Evolutionary conservation across 2,888 invertebrate species (phyloP).

Genomic region (Thereva nobilitata): DNA sequence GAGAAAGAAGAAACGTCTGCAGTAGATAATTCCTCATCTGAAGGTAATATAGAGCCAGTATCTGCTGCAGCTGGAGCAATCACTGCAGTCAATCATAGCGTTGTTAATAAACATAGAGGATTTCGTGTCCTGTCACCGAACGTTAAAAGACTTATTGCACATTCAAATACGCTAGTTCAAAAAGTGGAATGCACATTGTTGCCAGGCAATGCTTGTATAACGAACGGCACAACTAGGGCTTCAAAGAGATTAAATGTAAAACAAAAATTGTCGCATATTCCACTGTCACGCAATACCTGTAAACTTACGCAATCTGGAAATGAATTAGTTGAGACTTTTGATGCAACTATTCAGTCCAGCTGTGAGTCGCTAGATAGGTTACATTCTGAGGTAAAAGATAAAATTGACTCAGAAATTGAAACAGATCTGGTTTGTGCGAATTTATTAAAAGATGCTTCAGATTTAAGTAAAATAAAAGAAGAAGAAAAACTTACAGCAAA

Average conservation of each 20-base stretch:
- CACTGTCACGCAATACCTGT: slow-evolving; percentile 54
- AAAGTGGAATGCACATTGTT: slow-evolving; percentile 34
- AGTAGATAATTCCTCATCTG: background rate
- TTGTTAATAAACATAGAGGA: slow-evolving; percentile 48
- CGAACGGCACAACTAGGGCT: slow-evolving; percentile 42
- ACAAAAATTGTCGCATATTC: slow-evolving; percentile 50
- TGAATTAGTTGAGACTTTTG: slow-evolving; percentile 54
- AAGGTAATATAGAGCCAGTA: background rate
- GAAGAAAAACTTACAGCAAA: background rate
- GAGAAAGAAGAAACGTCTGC: slow-evolving; percentile 8
- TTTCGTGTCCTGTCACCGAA: slow-evolving; percentile 59
- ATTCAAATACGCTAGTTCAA: slow-evolving; percentile 55
- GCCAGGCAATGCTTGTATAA: slow-evolving; percentile 28
- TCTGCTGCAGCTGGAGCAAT: slow-evolving; percentile 2
- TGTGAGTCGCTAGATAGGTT: slow-evolving; percentile 48
- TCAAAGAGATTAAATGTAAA: slow-evolving; percentile 45
- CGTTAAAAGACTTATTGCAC: slow-evolving; percentile 63
- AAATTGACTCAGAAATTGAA: background rate
- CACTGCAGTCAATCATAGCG: background rate
- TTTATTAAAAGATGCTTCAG: slow-evolving; percentile 11
- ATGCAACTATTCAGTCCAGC: slow-evolving; percentile 44
- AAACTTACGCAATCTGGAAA: slow-evolving; percentile 55
- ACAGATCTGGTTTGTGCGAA: slow-evolving; percentile 11
- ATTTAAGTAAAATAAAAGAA: slow-evolving; percentile 8
- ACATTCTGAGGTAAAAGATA: background rate